Evolutionary conservation across 2,113 vertebrate species (phyloP).

Genomic region (Alaudala cheleensis): DNA sequence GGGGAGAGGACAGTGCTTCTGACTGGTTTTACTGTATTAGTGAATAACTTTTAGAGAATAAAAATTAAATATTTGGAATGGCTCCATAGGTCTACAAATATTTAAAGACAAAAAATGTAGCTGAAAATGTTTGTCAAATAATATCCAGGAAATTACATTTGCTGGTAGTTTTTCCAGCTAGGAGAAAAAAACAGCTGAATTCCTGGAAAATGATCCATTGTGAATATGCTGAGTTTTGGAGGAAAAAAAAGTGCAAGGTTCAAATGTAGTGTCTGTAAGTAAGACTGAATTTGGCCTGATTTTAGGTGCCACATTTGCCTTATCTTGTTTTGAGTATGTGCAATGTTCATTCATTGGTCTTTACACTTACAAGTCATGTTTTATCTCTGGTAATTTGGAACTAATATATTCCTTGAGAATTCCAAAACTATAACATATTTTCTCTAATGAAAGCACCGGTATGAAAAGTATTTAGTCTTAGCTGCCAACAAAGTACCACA

Average conservation of each 20-base stretch:
- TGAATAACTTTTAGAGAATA: neutral
- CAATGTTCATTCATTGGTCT: neutral
- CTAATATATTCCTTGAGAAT: neutral
- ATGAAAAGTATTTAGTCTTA: conserved; percentile 24
- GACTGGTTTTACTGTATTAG: neutral
- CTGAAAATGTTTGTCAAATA: neutral
- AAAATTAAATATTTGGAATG: neutral
- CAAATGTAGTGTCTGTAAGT: neutral
- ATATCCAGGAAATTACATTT: neutral
- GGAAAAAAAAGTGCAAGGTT: neutral
- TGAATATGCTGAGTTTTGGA: neutral
- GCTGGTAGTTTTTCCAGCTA: neutral
- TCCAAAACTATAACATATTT: neutral
- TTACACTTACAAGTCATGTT: neutral
- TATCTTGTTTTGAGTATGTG: neutral
- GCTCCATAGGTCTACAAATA: neutral
- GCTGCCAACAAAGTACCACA: neutral
- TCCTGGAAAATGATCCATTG: neutral
- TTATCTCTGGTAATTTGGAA: neutral
- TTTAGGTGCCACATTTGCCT: neutral
- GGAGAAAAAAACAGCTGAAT: neutral
- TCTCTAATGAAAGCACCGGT: neutral
- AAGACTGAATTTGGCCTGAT: neutral
- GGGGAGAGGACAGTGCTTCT: neutral
- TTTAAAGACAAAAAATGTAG: neutral